Evolutionary conservation across 2,113 vertebrate species (phyloP).

Genomic region (Ifrita kowaldi): DNA sequence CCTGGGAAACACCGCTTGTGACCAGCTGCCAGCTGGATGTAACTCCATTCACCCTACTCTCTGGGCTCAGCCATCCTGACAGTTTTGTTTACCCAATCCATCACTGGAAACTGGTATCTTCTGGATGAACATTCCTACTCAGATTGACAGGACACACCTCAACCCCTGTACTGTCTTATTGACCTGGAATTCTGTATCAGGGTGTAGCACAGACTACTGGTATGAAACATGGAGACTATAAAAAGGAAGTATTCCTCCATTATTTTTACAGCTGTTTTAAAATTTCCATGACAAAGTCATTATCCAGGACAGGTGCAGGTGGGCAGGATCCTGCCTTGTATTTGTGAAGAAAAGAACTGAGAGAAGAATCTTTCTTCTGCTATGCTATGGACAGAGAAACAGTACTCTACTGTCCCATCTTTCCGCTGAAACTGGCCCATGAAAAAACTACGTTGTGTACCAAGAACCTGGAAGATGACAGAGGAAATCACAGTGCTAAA

Average conservation of each 20-base stretch:
- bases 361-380: neutral
- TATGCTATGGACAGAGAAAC: neutral
- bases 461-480: neutral
- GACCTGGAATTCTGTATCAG: neutral
- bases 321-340: neutral
- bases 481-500: neutral
- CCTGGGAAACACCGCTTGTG: too few relatives aligned
- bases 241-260: neutral
- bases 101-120: neutral
- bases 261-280: neutral
- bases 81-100: neutral
- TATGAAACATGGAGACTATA: neutral
- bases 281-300: neutral
- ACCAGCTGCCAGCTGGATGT: neutral
- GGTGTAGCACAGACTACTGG: neutral
- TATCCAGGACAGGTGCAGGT: neutral
- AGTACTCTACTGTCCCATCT: neutral
- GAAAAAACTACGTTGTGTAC: neutral
- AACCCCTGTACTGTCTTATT: neutral
- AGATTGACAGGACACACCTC: neutral
- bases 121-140: neutral
- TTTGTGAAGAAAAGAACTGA: neutral
- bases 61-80: neutral
- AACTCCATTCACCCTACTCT: neutral
- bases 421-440: too few relatives aligned